Evolutionary conservation across 2,113 vertebrate genomes (phyloP).

Genomic region (Chauna torquata): DNA sequence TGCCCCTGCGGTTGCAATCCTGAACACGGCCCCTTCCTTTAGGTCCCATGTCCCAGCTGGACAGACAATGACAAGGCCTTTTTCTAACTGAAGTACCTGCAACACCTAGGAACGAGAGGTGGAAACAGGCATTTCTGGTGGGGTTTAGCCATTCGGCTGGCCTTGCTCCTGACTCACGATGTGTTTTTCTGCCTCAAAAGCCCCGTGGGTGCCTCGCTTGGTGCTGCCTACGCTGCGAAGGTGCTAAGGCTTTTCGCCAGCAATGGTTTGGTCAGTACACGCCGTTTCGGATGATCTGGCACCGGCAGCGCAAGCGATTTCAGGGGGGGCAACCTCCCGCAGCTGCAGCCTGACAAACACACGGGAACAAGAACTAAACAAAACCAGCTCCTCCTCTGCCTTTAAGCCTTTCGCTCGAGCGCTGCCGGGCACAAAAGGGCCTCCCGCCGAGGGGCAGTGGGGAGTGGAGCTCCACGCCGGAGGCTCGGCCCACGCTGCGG

Average conservation of each 20-base stretch:
- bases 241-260: neutral
- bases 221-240: fast-evolving
- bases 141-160: neutral
- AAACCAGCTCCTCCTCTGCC: too few relatives aligned
- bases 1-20: too few relatives aligned
- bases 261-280: neutral
- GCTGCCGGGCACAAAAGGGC: neutral
- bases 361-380: neutral
- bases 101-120: neutral
- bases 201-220: too few relatives aligned
- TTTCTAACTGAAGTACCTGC: neutral
- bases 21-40: neutral
- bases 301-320: too few relatives aligned
- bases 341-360: too few relatives aligned
- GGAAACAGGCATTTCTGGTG: neutral
- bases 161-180: neutral
- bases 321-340: too few relatives aligned
- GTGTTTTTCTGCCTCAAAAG: neutral
- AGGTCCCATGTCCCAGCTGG: neutral
- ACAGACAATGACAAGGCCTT: fast-evolving
- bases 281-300: too few relatives aligned
- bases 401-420: neutral
- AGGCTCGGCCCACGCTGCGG: too few relatives aligned
- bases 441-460: too few relatives aligned
- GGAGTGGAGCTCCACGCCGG: too few relatives aligned